Base-by-base conservation (phyloP, 2,797 vertebrate species). In the Chaenodraco wilsoni region DNA sequence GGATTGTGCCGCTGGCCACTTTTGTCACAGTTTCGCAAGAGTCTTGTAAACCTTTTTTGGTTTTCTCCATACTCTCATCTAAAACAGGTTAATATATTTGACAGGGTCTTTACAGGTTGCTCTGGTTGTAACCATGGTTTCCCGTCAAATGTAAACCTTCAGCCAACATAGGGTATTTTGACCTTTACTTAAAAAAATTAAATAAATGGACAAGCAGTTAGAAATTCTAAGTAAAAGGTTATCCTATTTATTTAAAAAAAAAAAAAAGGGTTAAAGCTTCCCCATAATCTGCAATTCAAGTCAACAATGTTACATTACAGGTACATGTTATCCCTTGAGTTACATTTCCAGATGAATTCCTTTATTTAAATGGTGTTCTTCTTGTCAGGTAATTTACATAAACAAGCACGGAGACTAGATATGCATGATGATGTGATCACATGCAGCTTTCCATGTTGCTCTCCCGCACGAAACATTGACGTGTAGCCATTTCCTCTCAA, bases 71-170 rank as follows among this genome's bases (percentile, higher is more conserved):
- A 19, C 23, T 57, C 57, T 46, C 46, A 21, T 61, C 43, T 48
- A 1, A 57, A 61, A 16, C n/a, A 46, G 7, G 13, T 33, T n/a
- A 49, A 62, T 33, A 31, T 4, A 2, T 60, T 27, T 46, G 12
- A 55, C 49, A 3, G 17, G 33, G 21, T 48, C 37, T 64, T 70
- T 9, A 27, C 40, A 61, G 13, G n/a, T 45, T 56, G 27, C 6
- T 40, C 10, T 21, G 14, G 58, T 11, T 37, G 33, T 37, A 37
- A 57, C 37, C 4, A 10, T 17, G 33, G 2, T 19, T 69, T 50
- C 49, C 21, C 58, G 45, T 54, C 10, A 14, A 61, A 63, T 68
- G 41, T 27, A 54, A 54, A 54, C 40, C 15, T 50, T 58, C 3
- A 55, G 4, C 21, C 61, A 55, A 37, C 33, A 37, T 46, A 33